Conservation (phyloP, 2,888 invertebrate genomes). For the Harmothoe impar region DNA sequence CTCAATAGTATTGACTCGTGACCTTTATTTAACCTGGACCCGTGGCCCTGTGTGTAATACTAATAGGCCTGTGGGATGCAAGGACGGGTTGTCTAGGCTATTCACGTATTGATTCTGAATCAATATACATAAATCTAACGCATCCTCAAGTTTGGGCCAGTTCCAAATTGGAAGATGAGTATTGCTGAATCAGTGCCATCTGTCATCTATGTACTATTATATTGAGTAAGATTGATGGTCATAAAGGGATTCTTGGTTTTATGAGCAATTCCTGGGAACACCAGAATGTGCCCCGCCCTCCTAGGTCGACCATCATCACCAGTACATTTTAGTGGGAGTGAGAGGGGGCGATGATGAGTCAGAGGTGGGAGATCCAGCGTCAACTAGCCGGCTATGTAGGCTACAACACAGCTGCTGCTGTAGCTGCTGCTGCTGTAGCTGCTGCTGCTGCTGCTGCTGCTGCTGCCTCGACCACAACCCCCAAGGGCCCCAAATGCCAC, state of each 20-base stretch:
- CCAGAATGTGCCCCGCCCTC: constrained; percentile 14
- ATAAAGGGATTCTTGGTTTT: too few relatives aligned
- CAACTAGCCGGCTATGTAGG: not conserved
- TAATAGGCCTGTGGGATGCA: not conserved
- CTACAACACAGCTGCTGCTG: not conserved
- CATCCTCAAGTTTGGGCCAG: too few relatives aligned
- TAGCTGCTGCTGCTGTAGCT: not conserved
- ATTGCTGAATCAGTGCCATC: too few relatives aligned
- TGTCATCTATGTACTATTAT: too few relatives aligned
- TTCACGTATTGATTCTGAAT: too few relatives aligned
- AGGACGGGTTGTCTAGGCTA: too few relatives aligned
- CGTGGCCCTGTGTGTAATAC: not conserved
- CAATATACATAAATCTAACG: too few relatives aligned
- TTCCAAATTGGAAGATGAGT: too few relatives aligned
- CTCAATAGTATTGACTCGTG: not conserved
- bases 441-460: constrained; percentile 17
- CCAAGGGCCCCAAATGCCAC: not conserved
- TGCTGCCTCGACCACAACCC: not conserved
- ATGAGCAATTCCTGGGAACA: too few relatives aligned
- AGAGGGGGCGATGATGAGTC: not conserved
- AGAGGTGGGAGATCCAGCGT: constrained; percentile 28
- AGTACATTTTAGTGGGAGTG: not conserved
- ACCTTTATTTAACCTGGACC: not conserved
- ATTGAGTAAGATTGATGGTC: too few relatives aligned
- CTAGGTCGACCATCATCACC: not conserved